A percentile compares a stretch with the other conserved stretches of the same genome.
Evolutionary conservation across 2,888 invertebrate species (phyloP).

Genomic region (Caenorhabditis afra): DNA sequence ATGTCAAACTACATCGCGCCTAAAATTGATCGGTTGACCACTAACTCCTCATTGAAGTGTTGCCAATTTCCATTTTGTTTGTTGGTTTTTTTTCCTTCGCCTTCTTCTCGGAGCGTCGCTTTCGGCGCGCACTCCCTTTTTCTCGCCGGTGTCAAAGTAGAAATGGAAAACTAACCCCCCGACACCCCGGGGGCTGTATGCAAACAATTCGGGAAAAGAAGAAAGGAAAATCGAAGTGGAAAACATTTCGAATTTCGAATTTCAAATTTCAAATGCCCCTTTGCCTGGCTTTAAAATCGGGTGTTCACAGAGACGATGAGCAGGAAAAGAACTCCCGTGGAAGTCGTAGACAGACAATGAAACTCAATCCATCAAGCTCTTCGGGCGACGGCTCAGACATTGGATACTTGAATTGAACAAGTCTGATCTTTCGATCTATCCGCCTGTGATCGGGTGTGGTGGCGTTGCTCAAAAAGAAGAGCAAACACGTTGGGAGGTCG

Average conservation of each 20-base stretch:
- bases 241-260: slow-evolving; percentile 28
- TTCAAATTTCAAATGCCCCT: not conserved
- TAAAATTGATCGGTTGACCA: slow-evolving; percentile 32
- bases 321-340: not conserved
- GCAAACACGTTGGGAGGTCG: slow-evolving; percentile 26
- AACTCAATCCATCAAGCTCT: slow-evolving; percentile 35
- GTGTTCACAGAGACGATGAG: no score
- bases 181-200: slow-evolving; percentile 21
- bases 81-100: slow-evolving; percentile 41
- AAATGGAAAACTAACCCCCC: slow-evolving; percentile 16
- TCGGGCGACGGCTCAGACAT: slow-evolving; percentile 19
- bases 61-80: slow-evolving; percentile 41
- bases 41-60: slow-evolving; percentile 39
- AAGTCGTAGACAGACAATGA: slow-evolving; percentile 36
- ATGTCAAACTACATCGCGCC: slow-evolving; percentile 17
- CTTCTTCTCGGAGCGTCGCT: no score
- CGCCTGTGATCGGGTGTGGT: slow-evolving; percentile 28
- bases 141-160: slow-evolving; percentile 43
- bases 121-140: slow-evolving; percentile 24
- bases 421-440: slow-evolving; percentile 47
- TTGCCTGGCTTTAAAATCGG: not conserved
- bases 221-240: not conserved
- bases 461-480: slow-evolving; percentile 10
- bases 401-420: slow-evolving; percentile 59
- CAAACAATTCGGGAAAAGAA: slow-evolving; percentile 29